These are phyloP conservation scores for Silurus meridionalis DNA, from an alignment of 2,113 vertebrate genomes.

Conservation along the genomic window DNA sequence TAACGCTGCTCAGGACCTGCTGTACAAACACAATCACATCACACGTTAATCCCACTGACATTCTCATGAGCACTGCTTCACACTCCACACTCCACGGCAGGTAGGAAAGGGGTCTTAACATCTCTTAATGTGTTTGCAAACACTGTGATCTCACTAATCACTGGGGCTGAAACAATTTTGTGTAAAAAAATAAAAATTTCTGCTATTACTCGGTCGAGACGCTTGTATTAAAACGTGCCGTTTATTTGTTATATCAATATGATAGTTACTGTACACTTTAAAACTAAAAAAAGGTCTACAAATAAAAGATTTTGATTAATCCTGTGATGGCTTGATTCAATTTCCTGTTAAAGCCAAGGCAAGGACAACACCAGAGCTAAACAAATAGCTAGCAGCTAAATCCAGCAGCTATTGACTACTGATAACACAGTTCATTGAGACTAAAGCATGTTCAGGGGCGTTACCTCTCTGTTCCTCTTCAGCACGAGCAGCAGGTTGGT, in stretches of 20 bases:
- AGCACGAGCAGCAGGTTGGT: slow-evolving; percentile 84
- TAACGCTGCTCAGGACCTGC: slow-evolving; percentile 85
- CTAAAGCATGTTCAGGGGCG: slow-evolving; percentile 29
- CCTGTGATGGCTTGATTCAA: background rate
- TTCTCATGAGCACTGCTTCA: slow-evolving; percentile 13
- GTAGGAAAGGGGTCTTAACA: background rate
- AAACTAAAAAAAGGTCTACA: background rate
- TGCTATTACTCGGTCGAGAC: background rate
- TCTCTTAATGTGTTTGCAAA: slow-evolving; percentile 5
- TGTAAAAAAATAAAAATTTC: background rate
- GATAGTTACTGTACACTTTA: background rate
- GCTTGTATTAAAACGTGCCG: no score
- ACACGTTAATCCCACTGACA: slow-evolving; percentile 20
- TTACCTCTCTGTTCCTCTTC: slow-evolving; percentile 96
- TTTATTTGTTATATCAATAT: background rate
- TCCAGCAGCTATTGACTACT: background rate
- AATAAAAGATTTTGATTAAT: background rate
- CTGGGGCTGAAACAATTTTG: background rate
- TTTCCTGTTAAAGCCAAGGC: background rate
- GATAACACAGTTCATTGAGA: slow-evolving; percentile 32
- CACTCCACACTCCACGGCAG: background rate
- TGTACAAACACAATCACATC: slow-evolving; percentile 58
- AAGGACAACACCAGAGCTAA: background rate
- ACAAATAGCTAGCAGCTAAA: background rate
- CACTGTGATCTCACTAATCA: background rate